Conservation (phyloP, 2,113 vertebrate species). For the Ctenodactylus gundi region DNA sequence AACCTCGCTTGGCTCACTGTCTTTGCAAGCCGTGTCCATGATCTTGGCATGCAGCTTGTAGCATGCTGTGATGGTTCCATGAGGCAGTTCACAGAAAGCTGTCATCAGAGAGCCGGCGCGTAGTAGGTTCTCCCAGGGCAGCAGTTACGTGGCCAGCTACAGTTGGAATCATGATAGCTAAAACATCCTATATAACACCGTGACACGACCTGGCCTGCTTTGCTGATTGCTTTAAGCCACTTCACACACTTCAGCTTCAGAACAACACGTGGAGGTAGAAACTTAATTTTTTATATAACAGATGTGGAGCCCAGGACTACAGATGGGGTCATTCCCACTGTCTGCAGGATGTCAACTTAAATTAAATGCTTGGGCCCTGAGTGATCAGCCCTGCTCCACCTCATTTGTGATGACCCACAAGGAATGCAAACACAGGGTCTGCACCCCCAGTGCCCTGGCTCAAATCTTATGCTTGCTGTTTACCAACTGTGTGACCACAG, state of each 20-base stretch:
- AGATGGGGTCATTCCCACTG: neutral
- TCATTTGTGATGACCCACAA: neutral
- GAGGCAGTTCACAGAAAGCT: neutral
- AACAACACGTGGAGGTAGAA: neutral
- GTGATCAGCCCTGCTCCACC: neutral
- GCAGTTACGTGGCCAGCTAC: neutral
- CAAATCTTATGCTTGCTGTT: neutral
- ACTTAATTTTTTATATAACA: neutral
- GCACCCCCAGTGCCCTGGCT: neutral
- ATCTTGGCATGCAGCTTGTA: neutral
- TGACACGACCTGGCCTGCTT: neutral
- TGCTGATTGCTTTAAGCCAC: neutral
- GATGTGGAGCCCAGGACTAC: neutral
- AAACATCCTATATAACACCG: fast-evolving
- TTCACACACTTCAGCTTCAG: neutral
- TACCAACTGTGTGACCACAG: neutral
- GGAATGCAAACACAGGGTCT: neutral
- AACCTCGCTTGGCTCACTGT: neutral
- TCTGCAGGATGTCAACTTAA: neutral
- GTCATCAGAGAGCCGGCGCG: neutral
- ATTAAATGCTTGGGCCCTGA: neutral
- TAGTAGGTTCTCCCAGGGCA: neutral
- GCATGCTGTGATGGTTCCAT: neutral
- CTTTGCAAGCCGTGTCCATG: fast-evolving
- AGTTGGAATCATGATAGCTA: neutral